These are phyloP conservation scores for Procambarus virginalis DNA, from an alignment of 1,140 invertebrate genomes.

Conservation along the genomic window DNA sequence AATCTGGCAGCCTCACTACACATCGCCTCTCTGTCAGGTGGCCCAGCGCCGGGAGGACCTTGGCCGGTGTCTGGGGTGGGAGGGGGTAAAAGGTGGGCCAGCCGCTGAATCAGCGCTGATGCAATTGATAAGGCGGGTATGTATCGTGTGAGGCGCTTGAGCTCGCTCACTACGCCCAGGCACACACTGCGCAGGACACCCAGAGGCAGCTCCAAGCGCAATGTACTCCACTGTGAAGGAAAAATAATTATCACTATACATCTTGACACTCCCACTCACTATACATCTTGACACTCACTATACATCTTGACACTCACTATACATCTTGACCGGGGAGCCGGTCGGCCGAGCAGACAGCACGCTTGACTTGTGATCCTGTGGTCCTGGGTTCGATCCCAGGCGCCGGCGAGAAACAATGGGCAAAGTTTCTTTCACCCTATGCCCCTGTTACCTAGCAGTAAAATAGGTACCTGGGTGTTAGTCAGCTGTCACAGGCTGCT, in stretches of 20 bases:
- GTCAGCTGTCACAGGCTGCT: too few relatives aligned
- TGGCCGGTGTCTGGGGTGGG: constrained; percentile 69
- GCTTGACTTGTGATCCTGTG: too few relatives aligned
- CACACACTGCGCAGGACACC: constrained; percentile 85
- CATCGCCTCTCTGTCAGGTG: constrained; percentile 84
- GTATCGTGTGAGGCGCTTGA: constrained; percentile 86
- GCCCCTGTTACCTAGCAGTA: too few relatives aligned
- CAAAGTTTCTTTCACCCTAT: too few relatives aligned
- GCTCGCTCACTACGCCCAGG: constrained; percentile 84
- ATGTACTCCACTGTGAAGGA: constrained; percentile 89
- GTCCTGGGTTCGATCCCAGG: too few relatives aligned
- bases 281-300: too few relatives aligned
- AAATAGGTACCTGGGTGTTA: too few relatives aligned
- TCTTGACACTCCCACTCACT: too few relatives aligned
- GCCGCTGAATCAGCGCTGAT: constrained; percentile 88
- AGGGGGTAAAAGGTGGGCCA: constrained; percentile 70
- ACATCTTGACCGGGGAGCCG: too few relatives aligned
- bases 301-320: too few relatives aligned
- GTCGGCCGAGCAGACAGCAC: too few relatives aligned
- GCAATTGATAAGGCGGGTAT: constrained; percentile 90
- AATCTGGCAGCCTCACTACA: constrained; percentile 91
- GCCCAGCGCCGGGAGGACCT: constrained; percentile 74
- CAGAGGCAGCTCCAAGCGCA: constrained; percentile 87
- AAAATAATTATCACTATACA: constrained; percentile 12
- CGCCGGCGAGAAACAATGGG: too few relatives aligned